Base-by-base conservation (phyloP, 2,888 invertebrate species). In the Xylota sylvarum region DNA sequence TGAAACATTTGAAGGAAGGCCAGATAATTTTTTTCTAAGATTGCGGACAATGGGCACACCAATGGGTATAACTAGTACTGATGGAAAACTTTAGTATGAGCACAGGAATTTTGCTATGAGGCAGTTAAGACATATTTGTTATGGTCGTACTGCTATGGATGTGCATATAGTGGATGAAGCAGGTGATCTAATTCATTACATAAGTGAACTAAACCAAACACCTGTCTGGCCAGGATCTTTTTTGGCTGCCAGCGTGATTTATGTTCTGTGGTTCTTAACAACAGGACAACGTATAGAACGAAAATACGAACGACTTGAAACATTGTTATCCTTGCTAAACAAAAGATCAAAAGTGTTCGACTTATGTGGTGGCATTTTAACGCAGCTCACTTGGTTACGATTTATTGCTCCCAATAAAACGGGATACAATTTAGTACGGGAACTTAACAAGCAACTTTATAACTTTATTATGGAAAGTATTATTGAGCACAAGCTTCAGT, bases 1-100 rank as follows among this genome's bases (percentile, higher is more conserved):
- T 12, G 95, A 95, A 72, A 94, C 94, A 23, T 96, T 93, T 88
- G 94, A 94, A 79, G 95, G 94, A 0, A 92, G 96, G 23, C 96
- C 96, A 0, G 94, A 95, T 89, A 94, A 94, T 81, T 95, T 95
- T 89, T 96, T 96, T 88, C 91, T 94, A 14, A 93, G 94, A 35
- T 90, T 96, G 12, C 93, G 96, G 30, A 94, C 94, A 14, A 94
- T 96, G 94, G 95, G 95, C 27, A 93, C 93, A 0, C 93, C 92
- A 4, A 89, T 90, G 37, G 93, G 93, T 30, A 94, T 95, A 43
- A 94, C 95, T 0, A 94, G 94, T 90, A 94, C 94, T 1, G 95
- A 95, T 82, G 95, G 95, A 0, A 89, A 91, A 5, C 89, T 93
- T 2, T 95, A 95, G 95, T 93, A 92, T 67, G 93, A 94, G 82